Evolutionary conservation across 2,797 vertebrate species (phyloP).

Genomic region (Coreius guichenoti): DNA sequence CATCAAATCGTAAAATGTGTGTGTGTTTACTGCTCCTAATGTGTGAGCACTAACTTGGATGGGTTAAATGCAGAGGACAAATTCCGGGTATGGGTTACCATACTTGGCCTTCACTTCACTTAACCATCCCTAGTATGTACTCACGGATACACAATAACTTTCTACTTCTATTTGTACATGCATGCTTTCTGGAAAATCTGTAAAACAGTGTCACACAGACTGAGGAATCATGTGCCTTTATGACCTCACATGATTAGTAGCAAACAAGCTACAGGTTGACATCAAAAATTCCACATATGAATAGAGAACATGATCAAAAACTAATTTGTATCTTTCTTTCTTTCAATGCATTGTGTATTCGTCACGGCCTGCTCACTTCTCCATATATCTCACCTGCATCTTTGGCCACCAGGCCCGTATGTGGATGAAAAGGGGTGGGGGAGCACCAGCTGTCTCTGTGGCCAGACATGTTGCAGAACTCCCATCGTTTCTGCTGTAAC

Average conservation of each 20-base stretch:
- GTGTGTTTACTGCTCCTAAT: no score
- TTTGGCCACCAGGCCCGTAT: constrained; percentile 91
- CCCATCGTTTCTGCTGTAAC: constrained; percentile 97
- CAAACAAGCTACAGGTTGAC: neutral
- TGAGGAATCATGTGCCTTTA: constrained; percentile 1
- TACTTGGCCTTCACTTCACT: no score
- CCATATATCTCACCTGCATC: constrained; percentile 79
- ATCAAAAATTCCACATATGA: neutral
- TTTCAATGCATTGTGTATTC: neutral
- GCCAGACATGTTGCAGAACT: constrained; percentile 86
- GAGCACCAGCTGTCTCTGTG: constrained; percentile 84
- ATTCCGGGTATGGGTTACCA: no score
- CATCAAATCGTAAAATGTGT: neutral
- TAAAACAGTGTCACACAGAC: constrained; percentile 25
- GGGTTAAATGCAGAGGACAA: no score
- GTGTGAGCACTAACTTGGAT: no score
- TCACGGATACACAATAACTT: neutral
- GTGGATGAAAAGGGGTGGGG: constrained; percentile 74
- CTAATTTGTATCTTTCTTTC: neutral
- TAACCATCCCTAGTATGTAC: neutral
- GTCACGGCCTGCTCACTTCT: neutral
- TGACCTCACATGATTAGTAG: constrained; percentile 18
- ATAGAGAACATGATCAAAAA: neutral
- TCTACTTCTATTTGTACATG: neutral
- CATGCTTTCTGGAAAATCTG: neutral